Conservation (phyloP, 1,140 invertebrate genomes). For the Lamellibrachia luymesi region DNA sequence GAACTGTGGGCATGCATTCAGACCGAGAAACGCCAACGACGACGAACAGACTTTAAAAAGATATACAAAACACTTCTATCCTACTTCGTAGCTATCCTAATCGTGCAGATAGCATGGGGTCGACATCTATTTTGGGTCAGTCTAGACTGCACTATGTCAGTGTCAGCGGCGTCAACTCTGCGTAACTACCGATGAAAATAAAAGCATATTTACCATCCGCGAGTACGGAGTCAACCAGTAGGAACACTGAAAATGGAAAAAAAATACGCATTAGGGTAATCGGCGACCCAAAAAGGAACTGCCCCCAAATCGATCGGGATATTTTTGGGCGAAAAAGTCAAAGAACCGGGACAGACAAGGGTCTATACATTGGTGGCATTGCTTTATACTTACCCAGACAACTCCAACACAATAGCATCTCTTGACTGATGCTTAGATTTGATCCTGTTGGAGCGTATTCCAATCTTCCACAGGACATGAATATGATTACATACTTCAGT, state of each 20-base stretch:
- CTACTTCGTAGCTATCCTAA: constrained; percentile 4
- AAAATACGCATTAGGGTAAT: not conserved
- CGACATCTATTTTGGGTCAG: not conserved
- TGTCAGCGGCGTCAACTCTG: not conserved
- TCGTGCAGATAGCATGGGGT: not conserved
- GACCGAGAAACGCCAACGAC: not conserved
- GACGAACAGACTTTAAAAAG: not conserved
- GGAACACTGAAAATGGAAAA: not conserved
- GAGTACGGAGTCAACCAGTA: constrained; percentile 3
- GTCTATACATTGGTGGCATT: not conserved
- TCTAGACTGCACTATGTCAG: not conserved
- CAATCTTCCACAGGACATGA: not conserved
- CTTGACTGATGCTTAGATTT: not conserved
- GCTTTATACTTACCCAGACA: not conserved
- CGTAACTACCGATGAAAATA: not conserved
- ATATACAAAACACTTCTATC: not conserved
- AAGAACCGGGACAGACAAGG: not conserved
- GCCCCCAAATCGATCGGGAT: not conserved
- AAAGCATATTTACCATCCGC: not conserved
- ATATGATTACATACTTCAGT: constrained; percentile 5
- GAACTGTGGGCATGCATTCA: not conserved
- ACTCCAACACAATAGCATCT: constrained; percentile 4
- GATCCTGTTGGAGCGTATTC: not conserved
- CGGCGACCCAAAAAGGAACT: not conserved
- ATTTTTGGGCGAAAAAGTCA: not conserved